Evolutionary conservation across 2,797 vertebrate genomes (phyloP).

Genomic region (Platalea minor): DNA sequence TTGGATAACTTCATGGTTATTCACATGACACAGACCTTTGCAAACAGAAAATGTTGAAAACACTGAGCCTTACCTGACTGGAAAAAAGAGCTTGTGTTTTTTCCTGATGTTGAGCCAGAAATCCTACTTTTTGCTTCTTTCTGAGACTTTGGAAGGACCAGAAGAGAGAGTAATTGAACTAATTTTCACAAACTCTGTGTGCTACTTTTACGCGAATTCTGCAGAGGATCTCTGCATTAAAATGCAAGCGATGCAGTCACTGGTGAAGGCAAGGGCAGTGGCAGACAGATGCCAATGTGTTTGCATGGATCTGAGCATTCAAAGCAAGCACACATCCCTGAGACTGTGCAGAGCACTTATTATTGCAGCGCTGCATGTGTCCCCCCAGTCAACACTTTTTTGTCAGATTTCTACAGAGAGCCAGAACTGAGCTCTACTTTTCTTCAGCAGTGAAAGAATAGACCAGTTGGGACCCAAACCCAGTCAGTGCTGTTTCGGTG

Average conservation of each 20-base stretch:
- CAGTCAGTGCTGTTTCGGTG: neutral
- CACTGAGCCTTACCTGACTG: neutral
- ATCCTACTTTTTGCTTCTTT: neutral
- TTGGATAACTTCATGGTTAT: neutral
- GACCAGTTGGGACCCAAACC: neutral
- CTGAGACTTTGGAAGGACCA: neutral
- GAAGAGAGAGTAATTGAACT: neutral
- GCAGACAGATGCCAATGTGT: neutral
- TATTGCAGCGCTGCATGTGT: neutral
- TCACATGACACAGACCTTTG: neutral
- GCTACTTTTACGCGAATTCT: neutral
- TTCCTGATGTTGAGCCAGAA: neutral
- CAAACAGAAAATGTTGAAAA: neutral
- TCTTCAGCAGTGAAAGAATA: neutral
- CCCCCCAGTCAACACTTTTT: neutral
- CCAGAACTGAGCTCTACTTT: neutral
- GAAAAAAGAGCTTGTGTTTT: neutral
- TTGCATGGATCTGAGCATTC: neutral
- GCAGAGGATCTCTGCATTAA: neutral
- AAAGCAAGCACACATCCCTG: neutral
- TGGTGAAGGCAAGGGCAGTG: neutral
- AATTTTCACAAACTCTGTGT: neutral
- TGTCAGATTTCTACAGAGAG: neutral
- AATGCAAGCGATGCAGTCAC: neutral
- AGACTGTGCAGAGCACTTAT: neutral